Evolutionary conservation across 2,113 vertebrate genomes (phyloP).

Genomic region (Larimichthys crocea): DNA sequence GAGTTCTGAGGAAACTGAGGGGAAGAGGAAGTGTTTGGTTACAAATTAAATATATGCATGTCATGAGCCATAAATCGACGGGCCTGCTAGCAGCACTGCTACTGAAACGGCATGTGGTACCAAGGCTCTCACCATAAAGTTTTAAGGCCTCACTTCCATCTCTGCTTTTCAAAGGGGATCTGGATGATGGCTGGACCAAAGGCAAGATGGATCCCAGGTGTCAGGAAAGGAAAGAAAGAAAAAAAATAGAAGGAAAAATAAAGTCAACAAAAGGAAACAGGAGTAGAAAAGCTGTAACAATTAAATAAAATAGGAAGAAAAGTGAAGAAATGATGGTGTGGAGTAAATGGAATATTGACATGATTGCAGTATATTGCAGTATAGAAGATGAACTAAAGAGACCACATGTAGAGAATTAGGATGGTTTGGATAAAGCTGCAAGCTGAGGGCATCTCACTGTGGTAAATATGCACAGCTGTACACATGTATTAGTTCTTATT

Average conservation of each 20-base stretch:
- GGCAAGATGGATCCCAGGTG: constrained; percentile 73
- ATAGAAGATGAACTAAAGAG: no score
- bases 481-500: no score
- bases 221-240: not conserved
- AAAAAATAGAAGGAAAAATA: not conserved
- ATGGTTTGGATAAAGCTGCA: no score
- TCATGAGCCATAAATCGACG: constrained; percentile 94
- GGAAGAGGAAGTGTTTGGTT: constrained; percentile 99
- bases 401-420: no score
- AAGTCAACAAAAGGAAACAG: not conserved
- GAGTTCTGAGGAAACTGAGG: constrained; percentile 90
- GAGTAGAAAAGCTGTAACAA: not conserved
- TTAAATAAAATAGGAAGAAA: no score
- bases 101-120: constrained; percentile 84
- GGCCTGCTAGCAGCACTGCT: constrained; percentile 84
- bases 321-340: not conserved
- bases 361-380: no score
- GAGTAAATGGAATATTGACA: no score
- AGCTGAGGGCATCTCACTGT: no score
- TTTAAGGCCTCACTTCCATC: constrained; percentile 80
- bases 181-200: constrained; percentile 51
- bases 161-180: constrained; percentile 71
- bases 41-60: constrained; percentile 98
- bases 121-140: constrained; percentile 87
- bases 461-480: no score